These are phyloP conservation scores for Gymnogyps californianus DNA, from an alignment of 2,113 vertebrate genomes.

Conservation along the genomic window DNA sequence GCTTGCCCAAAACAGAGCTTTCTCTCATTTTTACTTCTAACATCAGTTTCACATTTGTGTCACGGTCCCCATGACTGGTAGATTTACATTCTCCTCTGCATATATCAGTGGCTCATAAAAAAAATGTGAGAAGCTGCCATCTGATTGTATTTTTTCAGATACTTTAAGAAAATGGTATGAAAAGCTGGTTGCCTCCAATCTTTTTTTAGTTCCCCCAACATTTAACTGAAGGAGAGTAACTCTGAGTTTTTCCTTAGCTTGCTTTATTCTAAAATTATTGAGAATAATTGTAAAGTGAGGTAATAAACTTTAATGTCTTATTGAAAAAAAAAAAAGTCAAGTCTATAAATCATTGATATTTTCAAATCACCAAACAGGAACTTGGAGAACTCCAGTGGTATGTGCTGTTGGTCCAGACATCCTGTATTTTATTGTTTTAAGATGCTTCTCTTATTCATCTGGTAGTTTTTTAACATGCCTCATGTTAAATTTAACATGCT, in stretches of 20 bases:
- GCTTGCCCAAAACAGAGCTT: neutral
- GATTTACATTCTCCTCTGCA: neutral
- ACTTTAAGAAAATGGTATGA: neutral
- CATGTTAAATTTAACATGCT: conserved; percentile 23
- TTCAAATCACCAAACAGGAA: conserved; percentile 15
- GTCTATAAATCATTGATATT: neutral
- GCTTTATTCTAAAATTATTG: neutral
- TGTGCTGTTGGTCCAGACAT: conserved; percentile 1
- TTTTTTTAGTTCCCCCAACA: neutral
- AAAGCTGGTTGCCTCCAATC: neutral
- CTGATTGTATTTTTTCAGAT: neutral
- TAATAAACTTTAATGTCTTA: neutral
- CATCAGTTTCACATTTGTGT: neutral
- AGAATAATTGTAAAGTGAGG: neutral
- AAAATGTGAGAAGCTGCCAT: neutral
- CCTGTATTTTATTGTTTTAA: conserved; percentile 55
- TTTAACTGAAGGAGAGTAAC: neutral
- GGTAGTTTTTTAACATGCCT: neutral
- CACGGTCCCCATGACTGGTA: neutral
- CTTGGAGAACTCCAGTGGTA: neutral
- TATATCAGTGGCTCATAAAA: neutral
- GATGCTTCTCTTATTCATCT: conserved; percentile 19
- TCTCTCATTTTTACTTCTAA: neutral
- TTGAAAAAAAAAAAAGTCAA: neutral
- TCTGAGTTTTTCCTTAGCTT: neutral